Evolutionary conservation across 1,140 invertebrate species (phyloP).

Genomic region (Ectropis grisescens): DNA sequence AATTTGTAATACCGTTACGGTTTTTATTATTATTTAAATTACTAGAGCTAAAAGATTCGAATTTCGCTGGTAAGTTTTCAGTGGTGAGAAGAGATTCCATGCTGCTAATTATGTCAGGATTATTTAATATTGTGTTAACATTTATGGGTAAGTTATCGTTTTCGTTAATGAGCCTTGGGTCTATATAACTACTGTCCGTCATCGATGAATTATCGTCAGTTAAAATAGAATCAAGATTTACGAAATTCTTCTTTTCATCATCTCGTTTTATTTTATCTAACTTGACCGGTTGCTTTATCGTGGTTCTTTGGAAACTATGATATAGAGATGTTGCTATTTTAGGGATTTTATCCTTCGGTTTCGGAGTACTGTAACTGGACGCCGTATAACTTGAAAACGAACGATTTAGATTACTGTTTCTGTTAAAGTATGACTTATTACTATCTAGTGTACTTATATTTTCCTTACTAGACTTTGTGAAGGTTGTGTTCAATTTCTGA

Average conservation of each 20-base stretch:
- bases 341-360: slow-evolving; percentile 61
- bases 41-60: slow-evolving; percentile 50
- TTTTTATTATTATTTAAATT: slow-evolving; percentile 18
- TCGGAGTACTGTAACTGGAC: slow-evolving; percentile 53
- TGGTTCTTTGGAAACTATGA: slow-evolving; percentile 55
- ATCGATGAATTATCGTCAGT: slow-evolving; percentile 51
- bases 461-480: slow-evolving; percentile 63
- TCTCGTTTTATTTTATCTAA: slow-evolving; percentile 57
- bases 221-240: slow-evolving; percentile 52
- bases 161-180: slow-evolving; percentile 61
- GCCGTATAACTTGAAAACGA: slow-evolving; percentile 57
- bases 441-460: slow-evolving; percentile 47
- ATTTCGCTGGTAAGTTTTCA: slow-evolving; percentile 57
- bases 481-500: slow-evolving; percentile 57
- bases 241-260: slow-evolving; percentile 47
- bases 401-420: slow-evolving; percentile 46
- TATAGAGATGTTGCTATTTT: slow-evolving; percentile 61
- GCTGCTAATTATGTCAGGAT: slow-evolving; percentile 61
- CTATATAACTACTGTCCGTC: slow-evolving; percentile 62
- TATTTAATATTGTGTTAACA: slow-evolving; percentile 58
- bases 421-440: slow-evolving; percentile 46
- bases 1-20: slow-evolving; percentile 11
- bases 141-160: slow-evolving; percentile 62
- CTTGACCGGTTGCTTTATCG: slow-evolving; percentile 53
- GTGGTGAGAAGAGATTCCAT: slow-evolving; percentile 61